Evolutionary conservation across 1,140 invertebrate species (phyloP), one percentile per base, ranked within the genome.

Genomic region (Lineus longissimus): DNA sequence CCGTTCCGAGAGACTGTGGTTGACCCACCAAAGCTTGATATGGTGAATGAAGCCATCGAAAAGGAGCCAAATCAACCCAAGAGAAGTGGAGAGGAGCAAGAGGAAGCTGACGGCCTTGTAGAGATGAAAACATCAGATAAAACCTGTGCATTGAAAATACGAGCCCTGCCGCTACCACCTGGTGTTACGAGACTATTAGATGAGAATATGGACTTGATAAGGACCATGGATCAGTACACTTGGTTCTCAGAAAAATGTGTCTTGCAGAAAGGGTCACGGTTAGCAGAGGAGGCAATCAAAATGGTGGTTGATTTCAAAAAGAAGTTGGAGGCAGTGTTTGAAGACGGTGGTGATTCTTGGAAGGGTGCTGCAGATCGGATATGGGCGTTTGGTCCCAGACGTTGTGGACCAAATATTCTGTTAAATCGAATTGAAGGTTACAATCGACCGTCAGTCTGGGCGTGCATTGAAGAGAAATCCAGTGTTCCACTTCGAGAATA

Each of bases 1-100:
- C 92, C 95, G 15, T 96, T 98, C 70, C 85, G 93, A 70, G 97
- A 99, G 81, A 99, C 95, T 0, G 87, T 97, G 4, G 87, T 98
- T 0, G 85, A 86, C 33, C 88, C 88, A 17, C 92, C 92, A 0
- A 92, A 88, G 73, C 77, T 91, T 0, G 93, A 95, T 73, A 92
- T 93, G 90, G 88, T 93, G 0, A 95, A 95, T 79, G 93, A 95
- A 84, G 86, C 86, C 29, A 92, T 93, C 70, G 87, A 87, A 78
- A 73, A 87, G 70, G 67, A 83, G 2, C 80, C 84, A 72, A 83
- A 82, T 65, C 68, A 79, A 25, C 69, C 76, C 13, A 61, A 70
- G 54, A 68, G 73, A 25, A 69, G 73, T 1, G 72, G 66, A 58
- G 70, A 77, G n/a, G 74, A 77, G 29, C 69, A 75, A 19, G 70